A percentile compares a stretch with the other conserved stretches of the same genome.
Conservation (phyloP, 2,113 vertebrate species). For the Condylura cristata region DNA sequence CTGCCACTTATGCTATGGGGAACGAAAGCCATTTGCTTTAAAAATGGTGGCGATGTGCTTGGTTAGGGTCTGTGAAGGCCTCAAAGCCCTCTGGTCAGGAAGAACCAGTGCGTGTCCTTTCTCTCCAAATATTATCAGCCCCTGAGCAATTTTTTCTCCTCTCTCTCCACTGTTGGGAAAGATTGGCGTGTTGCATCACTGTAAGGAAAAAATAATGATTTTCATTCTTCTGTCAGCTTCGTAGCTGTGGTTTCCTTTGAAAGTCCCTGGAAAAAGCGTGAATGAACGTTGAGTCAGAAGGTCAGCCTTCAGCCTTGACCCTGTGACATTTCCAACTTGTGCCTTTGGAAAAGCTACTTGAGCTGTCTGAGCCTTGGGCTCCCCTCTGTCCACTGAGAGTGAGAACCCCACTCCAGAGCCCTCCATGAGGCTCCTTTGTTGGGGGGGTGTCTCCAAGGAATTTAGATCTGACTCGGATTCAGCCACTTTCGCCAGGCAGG, state of each 20-base stretch:
- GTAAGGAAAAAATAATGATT: not conserved
- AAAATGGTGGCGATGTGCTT: not conserved
- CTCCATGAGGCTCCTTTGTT: rapidly evolving
- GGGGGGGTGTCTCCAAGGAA: not conserved
- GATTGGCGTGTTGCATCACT: not conserved
- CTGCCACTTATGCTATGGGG: not conserved
- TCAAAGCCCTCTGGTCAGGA: not conserved
- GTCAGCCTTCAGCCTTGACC: not conserved
- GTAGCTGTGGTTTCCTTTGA: not conserved
- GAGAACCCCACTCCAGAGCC: not conserved
- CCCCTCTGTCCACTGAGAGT: not conserved
- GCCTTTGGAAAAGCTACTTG: not conserved
- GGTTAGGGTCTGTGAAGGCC: not conserved
- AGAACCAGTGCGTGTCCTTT: not conserved
- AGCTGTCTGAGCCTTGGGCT: not conserved
- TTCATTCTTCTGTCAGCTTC: not conserved
- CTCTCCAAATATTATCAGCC: not conserved
- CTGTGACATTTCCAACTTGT: rapidly evolving
- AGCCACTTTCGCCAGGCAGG: not conserved
- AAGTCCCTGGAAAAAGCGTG: not conserved
- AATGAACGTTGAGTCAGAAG: not conserved
- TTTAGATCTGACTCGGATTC: not conserved
- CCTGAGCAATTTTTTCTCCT: not conserved
- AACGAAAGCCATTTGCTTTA: not conserved
- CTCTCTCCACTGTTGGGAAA: not conserved